Conservation (phyloP, 2,797 vertebrate species). For the Onychomys leucogaster region DNA sequence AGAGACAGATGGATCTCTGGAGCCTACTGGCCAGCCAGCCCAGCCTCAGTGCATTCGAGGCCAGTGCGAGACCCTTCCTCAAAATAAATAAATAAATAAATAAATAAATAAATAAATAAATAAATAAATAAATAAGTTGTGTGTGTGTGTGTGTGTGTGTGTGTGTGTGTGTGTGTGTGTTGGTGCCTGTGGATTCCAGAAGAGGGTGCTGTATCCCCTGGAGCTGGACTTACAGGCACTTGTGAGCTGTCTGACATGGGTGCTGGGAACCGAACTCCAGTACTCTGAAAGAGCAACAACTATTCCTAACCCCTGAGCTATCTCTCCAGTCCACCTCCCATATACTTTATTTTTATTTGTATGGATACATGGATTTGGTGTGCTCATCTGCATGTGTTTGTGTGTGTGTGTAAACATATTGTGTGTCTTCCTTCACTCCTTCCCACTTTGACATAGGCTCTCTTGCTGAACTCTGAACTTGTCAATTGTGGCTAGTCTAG, state of each 20-base stretch:
- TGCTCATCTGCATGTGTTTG: neutral
- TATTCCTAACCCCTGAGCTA: neutral
- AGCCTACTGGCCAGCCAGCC: neutral
- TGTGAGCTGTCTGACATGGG: neutral
- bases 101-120: too few relatives aligned
- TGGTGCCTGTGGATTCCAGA: neutral
- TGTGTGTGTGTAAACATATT: neutral
- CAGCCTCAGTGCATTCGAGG: too few relatives aligned
- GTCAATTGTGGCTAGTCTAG: neutral
- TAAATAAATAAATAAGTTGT: too few relatives aligned
- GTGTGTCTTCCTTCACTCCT: neutral
- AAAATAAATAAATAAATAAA: too few relatives aligned
- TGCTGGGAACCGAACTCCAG: neutral
- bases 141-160: neutral
- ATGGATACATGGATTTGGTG: neutral
- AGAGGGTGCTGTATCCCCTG: neutral
- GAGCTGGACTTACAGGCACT: neutral
- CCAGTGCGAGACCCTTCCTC: neutral
- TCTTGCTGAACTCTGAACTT: neutral
- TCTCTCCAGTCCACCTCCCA: neutral
- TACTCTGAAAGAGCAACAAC: neutral
- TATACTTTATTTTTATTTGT: neutral
- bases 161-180: neutral
- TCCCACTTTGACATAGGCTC: too few relatives aligned
- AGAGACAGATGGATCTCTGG: neutral